phyloP scores from a whole-genome alignment of 1,140 invertebrate genomes.

The Apis laboriosa region DNA sequence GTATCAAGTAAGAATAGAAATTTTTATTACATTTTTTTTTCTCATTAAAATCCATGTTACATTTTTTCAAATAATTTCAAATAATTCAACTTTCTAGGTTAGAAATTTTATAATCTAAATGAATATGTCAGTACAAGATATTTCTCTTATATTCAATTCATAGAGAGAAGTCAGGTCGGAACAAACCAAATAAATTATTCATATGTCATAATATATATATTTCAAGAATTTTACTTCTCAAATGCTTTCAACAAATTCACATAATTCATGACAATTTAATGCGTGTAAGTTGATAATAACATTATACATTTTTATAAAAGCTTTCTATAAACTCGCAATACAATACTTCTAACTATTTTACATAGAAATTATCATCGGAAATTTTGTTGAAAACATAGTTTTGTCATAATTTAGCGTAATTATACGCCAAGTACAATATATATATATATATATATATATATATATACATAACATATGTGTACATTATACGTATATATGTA shows the following conservation, averaged over 20 bases:
- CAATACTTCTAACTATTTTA: constrained; percentile 24
- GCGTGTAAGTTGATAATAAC: constrained; percentile 27
- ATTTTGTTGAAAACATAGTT: constrained; percentile 30
- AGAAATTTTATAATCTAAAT: not conserved
- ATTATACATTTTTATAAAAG: constrained; percentile 25
- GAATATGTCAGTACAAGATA: not conserved
- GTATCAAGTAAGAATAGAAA: constrained; percentile 35
- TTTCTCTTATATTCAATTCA: not conserved
- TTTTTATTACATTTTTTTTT: constrained; percentile 43
- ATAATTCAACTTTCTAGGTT: not conserved
- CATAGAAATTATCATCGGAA: constrained; percentile 38
- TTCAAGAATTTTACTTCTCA: not conserved
- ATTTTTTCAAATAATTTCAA: constrained; percentile 12
- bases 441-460: no score
- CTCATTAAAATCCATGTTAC: constrained; percentile 41
- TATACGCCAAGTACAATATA: not conserved
- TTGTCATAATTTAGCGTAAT: constrained; percentile 35
- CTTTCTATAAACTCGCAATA: not conserved
- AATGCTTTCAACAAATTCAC: constrained; percentile 22
- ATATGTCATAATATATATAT: not conserved
- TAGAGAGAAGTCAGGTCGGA: not conserved
- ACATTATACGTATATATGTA: not conserved
- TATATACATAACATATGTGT: no score
- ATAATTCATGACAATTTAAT: constrained; percentile 11
- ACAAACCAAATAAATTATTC: not conserved